These are phyloP conservation scores for Cebus imitator DNA, from an alignment of 2,113 vertebrate genomes.

Conservation along the genomic window DNA sequence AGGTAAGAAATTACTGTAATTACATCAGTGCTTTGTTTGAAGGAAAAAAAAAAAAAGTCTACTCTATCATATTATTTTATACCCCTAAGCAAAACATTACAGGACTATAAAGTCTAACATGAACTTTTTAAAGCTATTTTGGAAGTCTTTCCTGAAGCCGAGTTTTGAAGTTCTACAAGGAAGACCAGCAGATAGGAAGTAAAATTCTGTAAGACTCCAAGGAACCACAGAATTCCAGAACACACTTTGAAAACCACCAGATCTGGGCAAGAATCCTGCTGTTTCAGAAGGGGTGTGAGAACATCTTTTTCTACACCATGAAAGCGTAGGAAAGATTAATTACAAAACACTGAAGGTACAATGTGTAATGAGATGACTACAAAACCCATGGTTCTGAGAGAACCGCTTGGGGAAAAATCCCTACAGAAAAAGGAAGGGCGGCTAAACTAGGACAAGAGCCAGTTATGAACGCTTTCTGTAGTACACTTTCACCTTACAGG, in stretches of 20 bases:
- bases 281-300: background rate
- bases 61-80: background rate
- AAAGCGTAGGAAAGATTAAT: background rate
- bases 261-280: background rate
- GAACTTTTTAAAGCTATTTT: background rate
- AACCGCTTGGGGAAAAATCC: background rate
- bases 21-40: background rate
- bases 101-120: background rate
- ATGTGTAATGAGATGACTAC: background rate
- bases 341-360: background rate
- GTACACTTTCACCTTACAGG: too few relatives aligned
- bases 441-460: background rate
- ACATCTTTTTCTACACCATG: background rate
- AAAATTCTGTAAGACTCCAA: background rate
- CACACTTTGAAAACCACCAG: background rate
- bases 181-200: background rate
- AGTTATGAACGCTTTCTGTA: background rate
- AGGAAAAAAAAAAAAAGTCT: too few relatives aligned
- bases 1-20: background rate
- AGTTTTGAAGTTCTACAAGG: conserved; percentile 19
- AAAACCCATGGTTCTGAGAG: background rate
- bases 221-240: background rate
- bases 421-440: background rate
- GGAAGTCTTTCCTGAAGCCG: background rate
- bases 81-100: background rate